Evolutionary conservation across 2,888 invertebrate genomes (phyloP).

Genomic region (Rhopalosiphum nymphaeae): DNA sequence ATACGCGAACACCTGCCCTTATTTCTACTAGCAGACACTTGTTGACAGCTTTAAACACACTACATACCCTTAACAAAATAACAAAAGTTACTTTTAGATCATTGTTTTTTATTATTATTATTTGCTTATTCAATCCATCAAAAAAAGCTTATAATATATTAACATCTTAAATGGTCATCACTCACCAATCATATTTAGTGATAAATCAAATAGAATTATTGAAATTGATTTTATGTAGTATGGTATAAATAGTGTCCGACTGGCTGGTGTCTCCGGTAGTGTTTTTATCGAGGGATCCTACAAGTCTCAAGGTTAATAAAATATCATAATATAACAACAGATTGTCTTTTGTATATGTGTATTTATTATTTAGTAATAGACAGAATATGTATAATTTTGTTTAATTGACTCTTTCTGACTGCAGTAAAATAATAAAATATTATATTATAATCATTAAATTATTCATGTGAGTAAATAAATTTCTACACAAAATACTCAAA

Average conservation of each 20-base stretch:
- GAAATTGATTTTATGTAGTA: neutral
- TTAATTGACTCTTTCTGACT: neutral
- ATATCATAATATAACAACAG: neutral
- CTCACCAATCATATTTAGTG: neutral
- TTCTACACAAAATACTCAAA: neutral
- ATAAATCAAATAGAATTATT: neutral
- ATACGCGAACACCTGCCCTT: neutral
- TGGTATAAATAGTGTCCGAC: neutral
- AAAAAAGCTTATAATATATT: neutral
- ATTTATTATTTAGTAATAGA: neutral
- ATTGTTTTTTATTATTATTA: neutral
- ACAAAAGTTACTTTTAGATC: neutral
- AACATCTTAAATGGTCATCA: neutral
- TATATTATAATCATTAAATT: neutral
- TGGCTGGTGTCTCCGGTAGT: neutral
- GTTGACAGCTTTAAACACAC: constrained; percentile 14
- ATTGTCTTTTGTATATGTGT: neutral
- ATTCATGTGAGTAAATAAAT: neutral
- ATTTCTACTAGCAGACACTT: neutral
- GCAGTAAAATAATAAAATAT: neutral
- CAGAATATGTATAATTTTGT: neutral
- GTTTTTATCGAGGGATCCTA: neutral
- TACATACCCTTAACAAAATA: neutral
- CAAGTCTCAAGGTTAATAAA: neutral
- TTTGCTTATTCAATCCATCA: neutral